These are phyloP conservation scores for Moxostoma hubbsi DNA, from an alignment of 2,797 vertebrate species.

Conservation along the genomic window DNA sequence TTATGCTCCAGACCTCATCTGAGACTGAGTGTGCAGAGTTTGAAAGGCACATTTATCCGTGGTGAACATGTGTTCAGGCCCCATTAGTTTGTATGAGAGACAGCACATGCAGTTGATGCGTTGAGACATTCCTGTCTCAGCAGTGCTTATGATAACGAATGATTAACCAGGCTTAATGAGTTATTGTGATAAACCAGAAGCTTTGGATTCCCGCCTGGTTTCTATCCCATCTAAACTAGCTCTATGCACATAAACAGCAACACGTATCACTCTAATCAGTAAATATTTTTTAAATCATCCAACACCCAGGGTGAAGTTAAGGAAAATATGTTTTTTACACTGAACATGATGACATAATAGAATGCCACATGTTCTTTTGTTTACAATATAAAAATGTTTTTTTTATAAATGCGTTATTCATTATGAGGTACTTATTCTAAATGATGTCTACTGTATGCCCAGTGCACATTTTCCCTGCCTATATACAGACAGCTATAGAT, in stretches of 20 bases:
- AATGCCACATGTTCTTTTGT: too few species aligned
- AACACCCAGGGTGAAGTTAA: background rate
- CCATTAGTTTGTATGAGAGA: conserved; percentile 39
- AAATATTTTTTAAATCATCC: conserved; percentile 22
- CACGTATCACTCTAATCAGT: conserved; percentile 13
- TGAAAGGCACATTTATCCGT: background rate
- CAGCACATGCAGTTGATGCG: conserved; percentile 23
- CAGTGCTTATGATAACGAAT: conserved; percentile 41
- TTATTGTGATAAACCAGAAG: conserved; percentile 46
- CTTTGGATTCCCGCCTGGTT: conserved; percentile 35
- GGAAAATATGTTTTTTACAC: too few species aligned
- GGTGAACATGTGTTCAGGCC: conserved; percentile 36
- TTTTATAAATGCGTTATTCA: background rate
- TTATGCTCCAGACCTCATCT: conserved; percentile 21
- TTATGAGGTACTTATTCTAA: background rate
- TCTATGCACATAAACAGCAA: background rate
- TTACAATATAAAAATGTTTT: too few species aligned
- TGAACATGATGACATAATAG: too few species aligned
- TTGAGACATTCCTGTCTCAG: conserved; percentile 43
- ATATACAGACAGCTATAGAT: background rate
- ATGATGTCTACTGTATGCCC: background rate
- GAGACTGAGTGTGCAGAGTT: background rate
- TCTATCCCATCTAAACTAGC: conserved; percentile 13
- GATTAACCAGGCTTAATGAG: conserved; percentile 41
- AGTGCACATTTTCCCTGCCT: background rate